Percentiles rank a stretch among this genome's conserved stretches.
Conservation (phyloP, 2,888 invertebrate species). For the Eupsilia transversa region DNA sequence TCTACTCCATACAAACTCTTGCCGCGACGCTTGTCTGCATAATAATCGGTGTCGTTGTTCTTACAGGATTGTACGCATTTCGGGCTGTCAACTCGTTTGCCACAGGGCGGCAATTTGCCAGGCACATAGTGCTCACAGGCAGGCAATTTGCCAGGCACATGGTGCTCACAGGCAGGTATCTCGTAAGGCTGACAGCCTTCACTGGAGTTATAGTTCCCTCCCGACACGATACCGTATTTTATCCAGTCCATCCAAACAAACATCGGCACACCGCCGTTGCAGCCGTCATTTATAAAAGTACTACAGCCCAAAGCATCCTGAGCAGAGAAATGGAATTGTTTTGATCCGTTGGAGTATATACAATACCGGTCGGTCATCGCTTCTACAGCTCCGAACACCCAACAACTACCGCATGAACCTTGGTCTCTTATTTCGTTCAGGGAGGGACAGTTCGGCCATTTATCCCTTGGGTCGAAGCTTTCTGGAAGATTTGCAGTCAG, state of each 20-base stretch:
- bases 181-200: too few species aligned
- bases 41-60: too few species aligned
- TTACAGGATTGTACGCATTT: neutral
- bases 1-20: too few species aligned
- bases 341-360: constrained; percentile 11
- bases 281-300: neutral
- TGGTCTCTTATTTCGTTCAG: constrained; percentile 41
- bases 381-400: constrained; percentile 19
- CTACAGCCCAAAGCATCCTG: constrained; percentile 8
- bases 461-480: constrained; percentile 25
- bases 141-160: too few species aligned
- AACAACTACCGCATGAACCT: constrained; percentile 31
- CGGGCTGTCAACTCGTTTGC: neutral
- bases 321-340: constrained; percentile 11
- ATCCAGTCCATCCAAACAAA: too few species aligned
- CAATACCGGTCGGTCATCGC: constrained; percentile 24
- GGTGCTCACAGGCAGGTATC: too few species aligned
- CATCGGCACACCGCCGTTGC: too few species aligned
- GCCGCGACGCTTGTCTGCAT: too few species aligned
- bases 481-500: constrained; percentile 42
- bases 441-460: constrained; percentile 24
- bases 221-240: too few species aligned
- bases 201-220: too few species aligned
- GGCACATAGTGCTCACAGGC: neutral
- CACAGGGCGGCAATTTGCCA: neutral